Evolutionary conservation across 2,888 invertebrate species (phyloP).

Genomic region (Megamerina dolium): DNA sequence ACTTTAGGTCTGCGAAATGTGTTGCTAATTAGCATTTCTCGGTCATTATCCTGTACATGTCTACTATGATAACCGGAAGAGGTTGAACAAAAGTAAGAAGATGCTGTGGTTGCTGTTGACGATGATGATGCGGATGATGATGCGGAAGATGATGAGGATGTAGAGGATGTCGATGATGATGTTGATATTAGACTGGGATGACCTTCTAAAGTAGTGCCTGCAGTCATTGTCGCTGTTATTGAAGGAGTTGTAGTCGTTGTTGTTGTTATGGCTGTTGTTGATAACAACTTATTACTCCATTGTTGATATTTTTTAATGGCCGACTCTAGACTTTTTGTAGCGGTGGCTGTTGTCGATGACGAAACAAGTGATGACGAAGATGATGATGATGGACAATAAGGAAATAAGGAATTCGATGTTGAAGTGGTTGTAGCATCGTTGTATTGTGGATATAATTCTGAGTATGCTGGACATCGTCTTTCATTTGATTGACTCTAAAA

Average conservation of each 20-base stretch:
- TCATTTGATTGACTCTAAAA: too few relatives aligned
- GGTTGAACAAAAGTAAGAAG: neutral
- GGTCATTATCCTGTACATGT: conserved; percentile 10
- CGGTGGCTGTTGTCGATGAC: conserved; percentile 9
- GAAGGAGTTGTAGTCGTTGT: too few relatives aligned
- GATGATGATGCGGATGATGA: conserved; percentile 7
- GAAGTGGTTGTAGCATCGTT: conserved; percentile 10
- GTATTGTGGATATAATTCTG: conserved; percentile 30
- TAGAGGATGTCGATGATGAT: conserved; percentile 9
- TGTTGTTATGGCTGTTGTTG: conserved; percentile 7
- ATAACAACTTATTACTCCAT: conserved; percentile 34
- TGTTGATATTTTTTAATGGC: conserved; percentile 36
- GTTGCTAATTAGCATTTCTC: conserved; percentile 16
- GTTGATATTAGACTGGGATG: too few relatives aligned
- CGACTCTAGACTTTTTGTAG: conserved; percentile 30
- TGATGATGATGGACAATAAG: conserved; percentile 1
- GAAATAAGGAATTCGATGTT: too few relatives aligned
- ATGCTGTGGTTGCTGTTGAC: neutral
- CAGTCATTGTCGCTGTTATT: neutral
- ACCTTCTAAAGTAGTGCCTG: too few relatives aligned
- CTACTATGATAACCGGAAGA: conserved; percentile 13
- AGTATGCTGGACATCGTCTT: conserved; percentile 30
- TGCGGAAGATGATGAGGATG: conserved; percentile 3
- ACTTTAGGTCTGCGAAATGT: conserved; percentile 37
- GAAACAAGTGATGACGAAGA: conserved; percentile 7